Evolutionary conservation across 1,140 invertebrate genomes (phyloP).

Genomic region (Drosophila pallidifrons): DNA sequence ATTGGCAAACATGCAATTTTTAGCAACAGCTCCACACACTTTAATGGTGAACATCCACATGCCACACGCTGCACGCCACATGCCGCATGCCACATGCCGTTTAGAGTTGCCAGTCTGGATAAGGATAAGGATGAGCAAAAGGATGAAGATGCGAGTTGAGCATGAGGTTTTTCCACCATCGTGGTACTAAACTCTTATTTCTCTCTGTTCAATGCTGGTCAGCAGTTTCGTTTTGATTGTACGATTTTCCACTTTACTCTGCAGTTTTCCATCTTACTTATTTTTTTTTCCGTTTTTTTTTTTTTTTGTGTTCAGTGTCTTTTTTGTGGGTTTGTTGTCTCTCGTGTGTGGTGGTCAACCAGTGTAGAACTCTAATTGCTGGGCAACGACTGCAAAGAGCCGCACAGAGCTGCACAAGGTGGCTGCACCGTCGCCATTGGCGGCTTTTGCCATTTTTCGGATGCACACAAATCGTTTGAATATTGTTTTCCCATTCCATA

Average conservation of each 20-base stretch:
- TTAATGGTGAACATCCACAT: background rate
- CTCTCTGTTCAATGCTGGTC: slow-evolving; percentile 65
- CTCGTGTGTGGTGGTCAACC: slow-evolving; percentile 53
- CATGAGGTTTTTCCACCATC: too few species aligned
- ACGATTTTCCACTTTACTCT: slow-evolving; percentile 74
- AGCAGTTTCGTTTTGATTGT: slow-evolving; percentile 81
- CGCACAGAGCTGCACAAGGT: slow-evolving; percentile 51
- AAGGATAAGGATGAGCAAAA: background rate
- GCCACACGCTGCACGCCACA: background rate
- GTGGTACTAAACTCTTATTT: background rate
- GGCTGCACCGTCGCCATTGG: slow-evolving; percentile 33
- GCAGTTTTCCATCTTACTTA: slow-evolving; percentile 42
- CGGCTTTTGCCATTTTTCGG: slow-evolving; percentile 53
- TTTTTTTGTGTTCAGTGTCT: slow-evolving; percentile 26
- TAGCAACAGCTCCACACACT: background rate
- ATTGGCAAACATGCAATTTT: slow-evolving; percentile 18
- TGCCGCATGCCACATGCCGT: background rate
- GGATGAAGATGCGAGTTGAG: too few species aligned
- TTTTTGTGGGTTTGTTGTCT: slow-evolving; percentile 19
- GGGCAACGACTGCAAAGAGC: slow-evolving; percentile 39
- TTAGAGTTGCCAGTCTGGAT: background rate
- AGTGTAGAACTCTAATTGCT: slow-evolving; percentile 77
- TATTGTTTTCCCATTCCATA: slow-evolving; percentile 63
- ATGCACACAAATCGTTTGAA: slow-evolving; percentile 71
- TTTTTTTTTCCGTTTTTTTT: slow-evolving; percentile 1